phyloP scores from a whole-genome alignment of 2,797 vertebrate species.

The Lepus townsendii region DNA sequence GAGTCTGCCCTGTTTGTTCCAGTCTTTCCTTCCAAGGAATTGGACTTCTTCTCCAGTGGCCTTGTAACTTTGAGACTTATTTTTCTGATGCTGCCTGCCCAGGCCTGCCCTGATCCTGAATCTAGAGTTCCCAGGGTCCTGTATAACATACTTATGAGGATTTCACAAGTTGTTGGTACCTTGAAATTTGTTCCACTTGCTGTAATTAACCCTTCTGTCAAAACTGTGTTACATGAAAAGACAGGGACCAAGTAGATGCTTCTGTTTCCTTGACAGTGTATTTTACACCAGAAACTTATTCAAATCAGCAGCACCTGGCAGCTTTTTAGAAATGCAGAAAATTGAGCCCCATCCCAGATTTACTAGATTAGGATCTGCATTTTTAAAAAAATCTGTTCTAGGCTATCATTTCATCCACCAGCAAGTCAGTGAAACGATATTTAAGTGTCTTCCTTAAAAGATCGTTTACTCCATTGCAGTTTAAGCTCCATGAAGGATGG shows the following conservation, averaged over 20 bases:
- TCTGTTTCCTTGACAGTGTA: background rate
- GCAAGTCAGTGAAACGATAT: constrained; percentile 34
- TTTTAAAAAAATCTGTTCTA: background rate
- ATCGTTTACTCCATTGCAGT: constrained; percentile 13
- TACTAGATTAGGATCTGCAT: background rate
- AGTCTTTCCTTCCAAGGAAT: constrained; percentile 8
- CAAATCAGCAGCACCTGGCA: background rate
- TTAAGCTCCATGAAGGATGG: constrained; percentile 11
- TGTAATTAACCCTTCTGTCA: constrained; percentile 38
- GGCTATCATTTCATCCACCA: background rate
- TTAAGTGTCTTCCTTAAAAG: constrained; percentile 46
- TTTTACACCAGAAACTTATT: constrained; percentile 23
- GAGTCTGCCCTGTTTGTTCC: background rate
- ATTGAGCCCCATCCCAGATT: background rate
- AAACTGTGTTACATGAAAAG: background rate
- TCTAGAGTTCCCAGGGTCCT: background rate
- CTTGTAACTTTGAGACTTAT: constrained; percentile 32
- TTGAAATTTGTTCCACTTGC: constrained; percentile 33
- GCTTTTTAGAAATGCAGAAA: constrained; percentile 32
- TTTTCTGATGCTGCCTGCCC: background rate
- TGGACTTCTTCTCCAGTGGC: background rate
- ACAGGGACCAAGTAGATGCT: background rate
- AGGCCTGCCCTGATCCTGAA: background rate
- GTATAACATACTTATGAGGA: constrained; percentile 31
- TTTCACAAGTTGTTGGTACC: constrained; percentile 12